Conservation (phyloP, 2,888 invertebrate species). For the Nasonovia ribisnigri region DNA sequence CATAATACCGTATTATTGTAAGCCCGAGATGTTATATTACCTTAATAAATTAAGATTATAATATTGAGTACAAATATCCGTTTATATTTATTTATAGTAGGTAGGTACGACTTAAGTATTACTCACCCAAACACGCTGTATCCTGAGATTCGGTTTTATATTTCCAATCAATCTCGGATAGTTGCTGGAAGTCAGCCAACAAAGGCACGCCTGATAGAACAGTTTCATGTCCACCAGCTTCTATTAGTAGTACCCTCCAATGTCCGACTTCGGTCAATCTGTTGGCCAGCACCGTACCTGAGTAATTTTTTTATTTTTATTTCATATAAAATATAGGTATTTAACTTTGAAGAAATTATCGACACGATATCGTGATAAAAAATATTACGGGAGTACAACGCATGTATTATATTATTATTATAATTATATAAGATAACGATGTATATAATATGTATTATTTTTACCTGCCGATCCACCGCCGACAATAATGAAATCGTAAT, state of each 20-base stretch:
- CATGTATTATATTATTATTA: not conserved
- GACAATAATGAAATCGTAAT: conserved; percentile 88
- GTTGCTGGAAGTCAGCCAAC: conserved; percentile 87
- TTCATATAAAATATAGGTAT: not conserved
- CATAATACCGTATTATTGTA: no score
- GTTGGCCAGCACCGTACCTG: conserved; percentile 87
- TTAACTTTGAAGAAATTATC: not conserved
- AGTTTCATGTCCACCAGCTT: conserved; percentile 91
- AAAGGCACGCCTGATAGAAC: conserved; percentile 91
- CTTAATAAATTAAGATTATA: no score
- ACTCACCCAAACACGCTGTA: conserved; percentile 82
- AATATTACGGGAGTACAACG: not conserved
- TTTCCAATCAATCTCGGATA: conserved; percentile 90
- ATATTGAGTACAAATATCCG: no score
- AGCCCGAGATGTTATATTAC: no score
- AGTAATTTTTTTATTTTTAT: not conserved
- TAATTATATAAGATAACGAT: not conserved
- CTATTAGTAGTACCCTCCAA: conserved; percentile 85
- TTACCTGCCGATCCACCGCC: conserved; percentile 89
- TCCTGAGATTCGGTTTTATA: conserved; percentile 92
- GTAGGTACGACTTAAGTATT: no score
- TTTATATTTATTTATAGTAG: no score
- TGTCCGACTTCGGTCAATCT: conserved; percentile 82
- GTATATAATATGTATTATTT: no score
- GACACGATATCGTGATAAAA: not conserved